These are phyloP conservation scores for Drosophila siamana DNA, from an alignment of 2,888 invertebrate genomes.

Conservation along the genomic window DNA sequence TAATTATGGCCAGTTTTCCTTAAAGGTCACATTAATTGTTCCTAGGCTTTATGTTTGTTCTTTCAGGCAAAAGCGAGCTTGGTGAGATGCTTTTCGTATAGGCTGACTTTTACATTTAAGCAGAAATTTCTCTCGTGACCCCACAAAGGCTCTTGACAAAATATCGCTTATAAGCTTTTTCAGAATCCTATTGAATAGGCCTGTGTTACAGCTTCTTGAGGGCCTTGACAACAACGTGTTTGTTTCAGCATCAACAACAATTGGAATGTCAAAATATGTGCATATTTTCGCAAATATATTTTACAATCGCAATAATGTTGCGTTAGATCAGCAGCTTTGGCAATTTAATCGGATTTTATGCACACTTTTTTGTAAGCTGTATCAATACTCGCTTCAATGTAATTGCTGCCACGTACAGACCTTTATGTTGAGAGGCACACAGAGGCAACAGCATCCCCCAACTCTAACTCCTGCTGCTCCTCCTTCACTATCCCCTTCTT, in stretches of 20 bases:
- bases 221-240: not conserved
- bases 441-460: conserved; percentile 7
- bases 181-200: not conserved
- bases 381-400: conserved; percentile 43
- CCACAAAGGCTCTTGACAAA: not conserved
- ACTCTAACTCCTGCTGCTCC: not conserved
- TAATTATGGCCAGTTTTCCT: not conserved
- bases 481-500: not conserved
- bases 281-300: not conserved
- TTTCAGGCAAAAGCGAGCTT: no score
- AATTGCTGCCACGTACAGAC: conserved; percentile 62
- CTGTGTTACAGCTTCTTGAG: not conserved
- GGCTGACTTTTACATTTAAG: not conserved
- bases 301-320: conserved; percentile 4
- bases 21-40: not conserved
- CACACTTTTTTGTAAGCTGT: conserved; percentile 22
- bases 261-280: not conserved
- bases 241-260: not conserved
- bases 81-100: no score
- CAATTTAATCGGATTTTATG: conserved; percentile 49
- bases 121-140: not conserved
- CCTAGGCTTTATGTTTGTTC: not conserved
- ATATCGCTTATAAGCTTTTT: not conserved
- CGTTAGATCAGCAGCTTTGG: conserved; percentile 11
- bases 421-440: conserved; percentile 39